Evolutionary conservation across 2,113 vertebrate genomes (phyloP), one percentile per base, ranked within the genome.

Genomic region (Sapajus apella): DNA sequence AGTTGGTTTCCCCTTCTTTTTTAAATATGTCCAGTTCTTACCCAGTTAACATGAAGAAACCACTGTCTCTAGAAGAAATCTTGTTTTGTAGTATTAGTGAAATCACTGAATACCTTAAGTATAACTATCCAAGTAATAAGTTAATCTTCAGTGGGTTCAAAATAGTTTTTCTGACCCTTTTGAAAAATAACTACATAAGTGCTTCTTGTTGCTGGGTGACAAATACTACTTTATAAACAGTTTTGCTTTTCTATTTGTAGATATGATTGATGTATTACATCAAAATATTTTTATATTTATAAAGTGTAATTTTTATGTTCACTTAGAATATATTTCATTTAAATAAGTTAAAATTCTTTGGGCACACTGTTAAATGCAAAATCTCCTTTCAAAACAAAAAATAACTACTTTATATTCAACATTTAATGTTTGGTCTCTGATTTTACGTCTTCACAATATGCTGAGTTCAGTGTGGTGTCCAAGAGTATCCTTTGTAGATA

Each of bases 281-380:
- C 99, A 99, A 99, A 99, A 99, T 99, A 97, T 6, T 32, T 32
- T 64, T 32, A 32, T 64, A 30, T 64, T 64, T 64, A 64, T 64
- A 64, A 32, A 30, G 96, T 98, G 87, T 98, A 98, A 98, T 99
- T 98, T 99, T 98, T 99, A 99, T 98, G 97, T 98, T 98, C 98
- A 98, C 98, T 98, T 99, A 98, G 99, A 99, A 98, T 98, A 98
- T 99, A 99, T 99, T 99, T 99, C 98, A 98, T 99, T 99, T 99
- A 99, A 99, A 99, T 99, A 99, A 99, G 98, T 99, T 99, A 99
- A 99, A 98, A 98, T 98, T 98, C 98, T 98, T 98, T 98, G 98
- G 99, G 98, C 99, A 99, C 98, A 98, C 98, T 98, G 99, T 99
- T 98, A 98, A 98, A 97, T 98, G 97, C 98, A 98, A 98, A 98